Conservation (phyloP, 2,797 vertebrate species). For the Sphenopsis melanotis region DNA sequence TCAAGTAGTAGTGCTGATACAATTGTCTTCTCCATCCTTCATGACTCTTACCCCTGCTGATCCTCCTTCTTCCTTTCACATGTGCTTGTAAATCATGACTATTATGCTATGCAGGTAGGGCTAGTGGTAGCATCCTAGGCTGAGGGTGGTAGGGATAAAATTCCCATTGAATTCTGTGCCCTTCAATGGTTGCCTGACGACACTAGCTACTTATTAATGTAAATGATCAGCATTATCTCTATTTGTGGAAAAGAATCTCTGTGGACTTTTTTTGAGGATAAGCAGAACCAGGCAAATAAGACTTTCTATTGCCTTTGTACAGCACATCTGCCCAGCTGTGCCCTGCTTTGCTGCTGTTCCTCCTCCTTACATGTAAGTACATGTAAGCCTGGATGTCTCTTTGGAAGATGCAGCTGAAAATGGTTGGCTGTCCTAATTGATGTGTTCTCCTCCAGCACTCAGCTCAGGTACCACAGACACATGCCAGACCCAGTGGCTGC, state of each 20-base stretch:
- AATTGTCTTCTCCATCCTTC: not conserved
- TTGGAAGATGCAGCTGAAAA: not conserved
- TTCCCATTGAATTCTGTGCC: not conserved
- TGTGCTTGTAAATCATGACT: rapidly evolving
- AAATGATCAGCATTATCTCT: not conserved
- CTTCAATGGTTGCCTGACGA: not conserved
- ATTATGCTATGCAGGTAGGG: not conserved
- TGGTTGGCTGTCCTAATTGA: not conserved
- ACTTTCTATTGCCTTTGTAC: not conserved
- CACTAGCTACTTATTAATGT: not conserved
- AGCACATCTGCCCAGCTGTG: not conserved
- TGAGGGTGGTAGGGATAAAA: not conserved
- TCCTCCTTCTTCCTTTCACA: not conserved
- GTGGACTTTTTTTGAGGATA: not conserved
- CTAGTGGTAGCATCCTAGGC: not conserved
- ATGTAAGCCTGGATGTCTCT: not conserved
- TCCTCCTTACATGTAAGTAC: not conserved
- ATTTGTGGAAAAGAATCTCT: not conserved
- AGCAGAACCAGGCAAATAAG: not conserved
- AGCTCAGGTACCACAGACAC: not conserved
- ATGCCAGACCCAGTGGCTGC: not conserved
- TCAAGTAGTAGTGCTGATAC: not conserved
- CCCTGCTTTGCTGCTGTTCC: not conserved
- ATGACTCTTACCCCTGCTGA: not conserved
- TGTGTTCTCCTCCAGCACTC: not conserved